phyloP scores from a whole-genome alignment of 2,113 vertebrate species.

The Arizona elegans region DNA sequence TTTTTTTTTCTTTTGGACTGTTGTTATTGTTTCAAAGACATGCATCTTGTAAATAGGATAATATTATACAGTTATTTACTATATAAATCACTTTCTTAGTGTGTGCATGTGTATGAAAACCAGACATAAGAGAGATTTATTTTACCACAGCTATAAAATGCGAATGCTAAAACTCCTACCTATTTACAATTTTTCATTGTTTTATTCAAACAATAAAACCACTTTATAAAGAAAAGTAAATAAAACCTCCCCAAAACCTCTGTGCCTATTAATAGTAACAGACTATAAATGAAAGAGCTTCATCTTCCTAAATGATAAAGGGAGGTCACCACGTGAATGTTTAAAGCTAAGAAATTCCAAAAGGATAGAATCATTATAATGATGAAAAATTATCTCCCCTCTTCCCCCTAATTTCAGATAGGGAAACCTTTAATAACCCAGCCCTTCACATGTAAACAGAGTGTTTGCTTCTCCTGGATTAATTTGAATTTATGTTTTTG shows the following conservation, averaged over 20 bases:
- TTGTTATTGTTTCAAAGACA: slow-evolving; percentile 8
- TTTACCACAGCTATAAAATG: neutral
- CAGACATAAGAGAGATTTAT: neutral
- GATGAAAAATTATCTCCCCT: neutral
- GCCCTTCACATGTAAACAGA: too few species aligned
- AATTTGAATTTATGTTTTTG: neutral
- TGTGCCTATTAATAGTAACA: neutral
- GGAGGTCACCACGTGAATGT: neutral
- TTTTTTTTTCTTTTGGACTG: neutral
- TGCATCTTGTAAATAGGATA: slow-evolving; percentile 34
- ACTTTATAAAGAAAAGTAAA: neutral
- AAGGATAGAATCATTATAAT: neutral
- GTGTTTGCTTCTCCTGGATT: neutral
- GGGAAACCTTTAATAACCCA: neutral
- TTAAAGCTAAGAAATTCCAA: neutral
- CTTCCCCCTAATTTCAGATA: neutral
- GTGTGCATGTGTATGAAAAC: neutral
- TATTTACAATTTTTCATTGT: neutral
- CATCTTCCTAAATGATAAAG: neutral
- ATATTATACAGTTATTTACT: neutral
- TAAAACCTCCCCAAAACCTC: neutral
- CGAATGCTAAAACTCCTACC: neutral
- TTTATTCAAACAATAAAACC: neutral
- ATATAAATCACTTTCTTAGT: neutral
- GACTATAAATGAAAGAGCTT: neutral